These are phyloP conservation scores for Hemistola chrysoprasaria DNA, from an alignment of 2,888 invertebrate genomes.

Conservation along the genomic window DNA sequence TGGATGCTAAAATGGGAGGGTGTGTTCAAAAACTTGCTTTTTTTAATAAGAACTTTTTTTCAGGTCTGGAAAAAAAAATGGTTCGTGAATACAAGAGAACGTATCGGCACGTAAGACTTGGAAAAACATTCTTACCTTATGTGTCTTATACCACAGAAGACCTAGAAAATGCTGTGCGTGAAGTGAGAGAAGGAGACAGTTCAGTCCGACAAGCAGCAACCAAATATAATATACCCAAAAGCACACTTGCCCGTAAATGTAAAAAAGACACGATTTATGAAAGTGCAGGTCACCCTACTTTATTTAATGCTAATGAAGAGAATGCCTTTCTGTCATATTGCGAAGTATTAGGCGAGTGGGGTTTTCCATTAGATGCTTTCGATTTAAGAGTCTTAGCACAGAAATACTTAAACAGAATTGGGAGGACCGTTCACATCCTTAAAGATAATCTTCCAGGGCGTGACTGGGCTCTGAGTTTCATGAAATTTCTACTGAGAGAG, in stretches of 20 bases:
- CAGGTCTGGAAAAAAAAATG: constrained; percentile 4
- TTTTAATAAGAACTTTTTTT: constrained; percentile 1
- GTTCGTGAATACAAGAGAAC: constrained; percentile 4
- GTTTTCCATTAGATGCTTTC: constrained; percentile 17
- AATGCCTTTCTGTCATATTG: constrained; percentile 8
- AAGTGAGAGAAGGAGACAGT: background rate
- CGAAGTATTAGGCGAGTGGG: constrained; percentile 2
- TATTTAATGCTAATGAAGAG: constrained; percentile 18
- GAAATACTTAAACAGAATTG: constrained; percentile 25
- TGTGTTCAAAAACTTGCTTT: constrained; percentile 3
- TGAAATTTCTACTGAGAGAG: constrained; percentile 19
- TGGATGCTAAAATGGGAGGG: constrained; percentile 3
- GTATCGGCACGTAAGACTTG: constrained; percentile 6
- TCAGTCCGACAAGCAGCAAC: constrained; percentile 1
- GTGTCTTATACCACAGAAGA: background rate
- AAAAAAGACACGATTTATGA: constrained; percentile 9
- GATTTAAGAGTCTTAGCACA: constrained; percentile 21
- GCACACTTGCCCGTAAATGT: background rate
- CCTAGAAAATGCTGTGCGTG: background rate
- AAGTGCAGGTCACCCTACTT: constrained; percentile 17
- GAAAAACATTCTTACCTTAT: background rate
- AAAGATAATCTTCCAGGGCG: constrained; percentile 25
- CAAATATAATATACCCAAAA: constrained; percentile 3
- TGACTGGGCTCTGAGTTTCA: constrained; percentile 27
- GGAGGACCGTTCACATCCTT: constrained; percentile 16